Conservation (phyloP, 2,888 invertebrate genomes). For the Arctia plantaginis region DNA sequence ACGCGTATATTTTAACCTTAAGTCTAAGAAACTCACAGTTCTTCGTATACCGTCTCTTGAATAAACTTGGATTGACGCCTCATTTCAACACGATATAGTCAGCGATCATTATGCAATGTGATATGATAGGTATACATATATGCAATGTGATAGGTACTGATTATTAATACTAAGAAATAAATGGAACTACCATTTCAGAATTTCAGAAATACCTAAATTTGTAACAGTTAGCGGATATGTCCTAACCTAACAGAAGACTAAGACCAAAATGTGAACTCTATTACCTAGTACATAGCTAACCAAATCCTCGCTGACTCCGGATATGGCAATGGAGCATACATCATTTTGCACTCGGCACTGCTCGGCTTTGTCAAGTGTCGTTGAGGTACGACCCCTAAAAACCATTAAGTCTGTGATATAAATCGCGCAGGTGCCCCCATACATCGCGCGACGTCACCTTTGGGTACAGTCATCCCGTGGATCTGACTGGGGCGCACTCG, state of each 20-base stretch:
- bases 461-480: not conserved
- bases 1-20: no score
- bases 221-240: not conserved
- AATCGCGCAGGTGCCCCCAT: conserved; percentile 8
- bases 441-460: not conserved
- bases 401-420: conserved; percentile 5
- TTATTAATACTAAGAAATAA: not conserved
- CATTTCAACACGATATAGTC: no score
- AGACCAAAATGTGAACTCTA: not conserved
- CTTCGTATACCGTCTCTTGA: no score
- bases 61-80: no score
- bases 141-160: no score
- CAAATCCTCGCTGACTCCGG: not conserved
- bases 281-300: not conserved
- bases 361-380: conserved; percentile 7
- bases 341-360: conserved; percentile 4
- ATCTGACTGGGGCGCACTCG: not conserved
- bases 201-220: not conserved
- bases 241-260: not conserved
- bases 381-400: conserved; percentile 6
- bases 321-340: conserved; percentile 9
- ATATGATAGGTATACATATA: no score
- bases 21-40: no score
- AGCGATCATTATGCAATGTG: no score
- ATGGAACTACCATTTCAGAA: not conserved